Evolutionary conservation across 2,797 vertebrate genomes (phyloP).

Genomic region (Melanotaenia boesemani): DNA sequence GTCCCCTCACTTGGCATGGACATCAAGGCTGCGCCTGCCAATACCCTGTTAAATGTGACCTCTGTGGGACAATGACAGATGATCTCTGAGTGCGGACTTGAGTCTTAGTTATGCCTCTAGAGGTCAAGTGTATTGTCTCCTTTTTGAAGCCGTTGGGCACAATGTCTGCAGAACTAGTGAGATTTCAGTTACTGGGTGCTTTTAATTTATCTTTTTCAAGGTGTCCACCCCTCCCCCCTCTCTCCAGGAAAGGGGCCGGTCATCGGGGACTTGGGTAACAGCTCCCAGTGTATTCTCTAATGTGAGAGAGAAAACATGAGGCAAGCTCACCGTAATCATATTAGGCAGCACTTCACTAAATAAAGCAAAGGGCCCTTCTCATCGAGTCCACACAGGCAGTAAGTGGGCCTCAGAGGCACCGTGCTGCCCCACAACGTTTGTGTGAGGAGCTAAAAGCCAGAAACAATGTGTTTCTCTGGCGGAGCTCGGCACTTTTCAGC

Average conservation of each 20-base stretch:
- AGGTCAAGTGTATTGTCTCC: conserved; percentile 9
- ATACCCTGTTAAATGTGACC: conserved; percentile 64
- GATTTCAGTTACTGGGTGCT: not conserved
- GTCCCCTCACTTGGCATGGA: conserved; percentile 34
- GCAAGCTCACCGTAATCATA: conserved; percentile 80
- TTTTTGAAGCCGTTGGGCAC: not conserved
- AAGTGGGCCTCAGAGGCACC: conserved; percentile 71
- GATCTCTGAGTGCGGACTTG: conserved; percentile 32
- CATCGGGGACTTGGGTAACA: conserved; percentile 72
- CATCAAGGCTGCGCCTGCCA: conserved; percentile 47
- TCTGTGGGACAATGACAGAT: conserved; percentile 62
- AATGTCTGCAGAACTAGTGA: not conserved
- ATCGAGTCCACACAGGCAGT: conserved; percentile 78
- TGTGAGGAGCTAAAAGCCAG: conserved; percentile 13
- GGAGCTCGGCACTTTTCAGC: too few relatives aligned
- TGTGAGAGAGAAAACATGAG: conserved; percentile 51
- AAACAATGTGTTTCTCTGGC: not conserved
- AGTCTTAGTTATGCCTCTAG: conserved; percentile 30
- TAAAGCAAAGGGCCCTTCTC: conserved; percentile 81
- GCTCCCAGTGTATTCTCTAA: conserved; percentile 61
- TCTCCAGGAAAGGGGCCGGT: conserved; percentile 36
- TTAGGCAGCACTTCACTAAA: conserved; percentile 86
- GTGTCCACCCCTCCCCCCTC: conserved; percentile 34
- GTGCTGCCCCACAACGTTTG: not conserved
- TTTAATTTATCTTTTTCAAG: not conserved